Percentiles rank a stretch among this genome's conserved stretches.
Conservation (phyloP, 2,113 vertebrate species). For the Mirounga angustirostris region DNA sequence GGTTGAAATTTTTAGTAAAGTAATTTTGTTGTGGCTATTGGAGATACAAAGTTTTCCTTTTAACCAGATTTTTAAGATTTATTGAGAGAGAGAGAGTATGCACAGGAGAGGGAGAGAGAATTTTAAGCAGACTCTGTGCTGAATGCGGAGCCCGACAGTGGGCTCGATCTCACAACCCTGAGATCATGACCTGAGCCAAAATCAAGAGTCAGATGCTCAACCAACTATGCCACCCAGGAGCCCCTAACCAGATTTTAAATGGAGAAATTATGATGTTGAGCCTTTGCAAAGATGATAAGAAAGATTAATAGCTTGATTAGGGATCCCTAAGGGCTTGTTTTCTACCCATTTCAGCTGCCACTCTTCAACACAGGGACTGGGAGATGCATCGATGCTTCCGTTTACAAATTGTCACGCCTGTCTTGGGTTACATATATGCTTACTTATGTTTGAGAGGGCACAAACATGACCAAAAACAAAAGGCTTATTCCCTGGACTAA, state of each 20-base stretch:
- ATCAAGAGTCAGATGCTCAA: neutral
- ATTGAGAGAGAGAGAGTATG: neutral
- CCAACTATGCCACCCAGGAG: neutral
- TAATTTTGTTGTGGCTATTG: conserved; percentile 3
- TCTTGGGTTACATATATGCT: neutral
- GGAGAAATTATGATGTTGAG: conserved; percentile 18
- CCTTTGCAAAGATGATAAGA: neutral
- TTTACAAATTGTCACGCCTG: neutral
- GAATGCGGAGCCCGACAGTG: neutral
- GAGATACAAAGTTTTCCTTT: conserved; percentile 6
- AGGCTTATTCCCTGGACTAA: neutral
- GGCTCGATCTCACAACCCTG: neutral
- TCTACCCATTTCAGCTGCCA: neutral
- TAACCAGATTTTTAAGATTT: neutral
- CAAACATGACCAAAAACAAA: conserved; percentile 20
- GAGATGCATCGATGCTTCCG: neutral
- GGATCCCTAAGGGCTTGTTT: neutral
- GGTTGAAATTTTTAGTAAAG: neutral
- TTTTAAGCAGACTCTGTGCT: neutral
- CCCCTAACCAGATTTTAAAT: conserved; percentile 23
- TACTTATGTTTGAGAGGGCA: neutral
- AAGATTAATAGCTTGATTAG: neutral
- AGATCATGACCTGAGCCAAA: neutral
- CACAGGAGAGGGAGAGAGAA: neutral
- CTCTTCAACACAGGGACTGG: neutral